Conservation (phyloP, 2,888 invertebrate genomes). For the Tetanocera ferruginea region DNA sequence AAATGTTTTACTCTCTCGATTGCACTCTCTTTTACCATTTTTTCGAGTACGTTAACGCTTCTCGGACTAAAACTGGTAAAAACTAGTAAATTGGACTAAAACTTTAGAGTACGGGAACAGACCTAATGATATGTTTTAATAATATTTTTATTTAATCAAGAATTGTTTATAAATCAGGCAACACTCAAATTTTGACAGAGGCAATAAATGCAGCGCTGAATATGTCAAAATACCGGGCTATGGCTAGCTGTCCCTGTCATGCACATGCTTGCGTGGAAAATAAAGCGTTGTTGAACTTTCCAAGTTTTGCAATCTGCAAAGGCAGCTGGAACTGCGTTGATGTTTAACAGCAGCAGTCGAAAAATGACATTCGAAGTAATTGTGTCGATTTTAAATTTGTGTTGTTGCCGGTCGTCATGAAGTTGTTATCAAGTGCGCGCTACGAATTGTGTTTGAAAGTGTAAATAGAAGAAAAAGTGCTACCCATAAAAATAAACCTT, state of each 20-base stretch:
- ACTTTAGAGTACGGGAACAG: too few species aligned
- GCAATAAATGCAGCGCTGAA: neutral
- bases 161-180: too few species aligned
- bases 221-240: neutral
- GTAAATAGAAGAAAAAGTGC: neutral
- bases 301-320: neutral
- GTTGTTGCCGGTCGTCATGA: neutral
- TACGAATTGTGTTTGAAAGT: neutral
- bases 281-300: constrained; percentile 1
- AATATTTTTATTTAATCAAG: too few species aligned
- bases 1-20: too few species aligned
- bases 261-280: neutral
- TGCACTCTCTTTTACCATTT: too few species aligned
- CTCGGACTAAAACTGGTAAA: too few species aligned
- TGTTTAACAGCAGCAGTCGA: neutral
- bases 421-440: neutral
- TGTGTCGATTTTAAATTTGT: neutral
- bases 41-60: too few species aligned
- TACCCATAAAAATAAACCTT: neutral
- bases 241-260: neutral
- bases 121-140: too few species aligned
- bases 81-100: too few species aligned
- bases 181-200: too few species aligned
- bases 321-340: neutral
- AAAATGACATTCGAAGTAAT: constrained; percentile 20